Evolutionary conservation across 2,113 vertebrate genomes (phyloP), one percentile per base, ranked within the genome.

Genomic region (Tragelaphus imberbis): DNA sequence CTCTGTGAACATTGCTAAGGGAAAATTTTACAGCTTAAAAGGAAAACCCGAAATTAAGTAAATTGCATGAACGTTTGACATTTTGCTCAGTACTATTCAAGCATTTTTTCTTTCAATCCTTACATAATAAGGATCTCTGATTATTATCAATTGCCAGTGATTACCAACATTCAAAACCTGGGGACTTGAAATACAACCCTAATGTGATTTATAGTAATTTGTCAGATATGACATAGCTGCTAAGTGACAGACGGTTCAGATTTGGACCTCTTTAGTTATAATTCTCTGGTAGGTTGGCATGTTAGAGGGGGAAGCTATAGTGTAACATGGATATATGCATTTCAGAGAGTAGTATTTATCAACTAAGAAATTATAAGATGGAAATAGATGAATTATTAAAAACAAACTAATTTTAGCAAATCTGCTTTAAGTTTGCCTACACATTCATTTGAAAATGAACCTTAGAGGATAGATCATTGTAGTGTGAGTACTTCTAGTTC

Each of bases 1-100:
- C 49, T 90, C 96, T 98, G 55, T 93, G 95, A 95, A 87, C 47
- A 89, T 94, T 94, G 55, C 63, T 88, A 81, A 91, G n/a, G 77
- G 87, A 89, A 96, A 87, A 93, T 94, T 92, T 81, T 95, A 91
- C 11, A 82, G 63, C 40, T 84, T 91, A 75, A 90, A 88, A 94
- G 44, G 96, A 91, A 90, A 97, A 81, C 68, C 53, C n/a, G 2
- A 82, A 79, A 68, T 90, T 92, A 63, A 94, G 75, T 40, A 82
- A 79, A 86, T 58, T 82, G 7, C 13, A 53, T 84, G 56, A 53
- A 77, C 36, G 11, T 91, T 90, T 89, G 59, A 68, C 17, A 94
- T 55, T 85, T 95, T 89, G 49, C 53, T 96, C 28, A 40, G 33
- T 87, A 16, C 36, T 79, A n/a, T 79, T 36, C 7, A 90, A 44